A percentile compares a stretch with the other conserved stretches of the same genome.
Conservation (phyloP, 2,797 vertebrate species). For the Diceros bicornis region DNA sequence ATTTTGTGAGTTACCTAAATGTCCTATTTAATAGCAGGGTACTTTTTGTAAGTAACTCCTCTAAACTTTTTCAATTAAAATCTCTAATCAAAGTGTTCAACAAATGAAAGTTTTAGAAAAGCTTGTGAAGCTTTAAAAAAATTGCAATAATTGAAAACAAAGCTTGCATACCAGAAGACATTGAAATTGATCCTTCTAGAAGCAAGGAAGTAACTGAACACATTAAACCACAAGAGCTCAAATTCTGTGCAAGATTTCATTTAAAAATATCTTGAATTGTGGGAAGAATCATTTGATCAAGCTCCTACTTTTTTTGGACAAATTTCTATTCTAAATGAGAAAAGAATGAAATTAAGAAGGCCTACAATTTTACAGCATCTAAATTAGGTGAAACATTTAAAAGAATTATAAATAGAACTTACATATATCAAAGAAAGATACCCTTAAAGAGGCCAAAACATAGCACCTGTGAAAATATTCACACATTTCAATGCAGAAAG, state of each 20-base stretch:
- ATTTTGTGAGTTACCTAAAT: background rate
- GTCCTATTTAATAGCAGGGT: background rate
- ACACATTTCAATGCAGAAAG: background rate
- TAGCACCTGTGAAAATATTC: slow-evolving; percentile 58
- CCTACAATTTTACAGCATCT: background rate
- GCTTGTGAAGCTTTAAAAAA: background rate
- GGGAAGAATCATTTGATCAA: background rate
- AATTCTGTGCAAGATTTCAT: background rate
- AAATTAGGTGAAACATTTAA: slow-evolving; percentile 5
- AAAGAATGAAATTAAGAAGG: slow-evolving; percentile 11
- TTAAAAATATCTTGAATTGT: background rate
- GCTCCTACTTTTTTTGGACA: background rate
- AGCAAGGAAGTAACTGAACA: background rate
- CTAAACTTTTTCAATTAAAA: slow-evolving; percentile 32
- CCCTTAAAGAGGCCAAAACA: background rate
- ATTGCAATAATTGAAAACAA: background rate
- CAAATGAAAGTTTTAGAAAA: background rate
- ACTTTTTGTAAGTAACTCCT: background rate
- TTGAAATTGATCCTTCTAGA: background rate
- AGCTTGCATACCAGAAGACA: background rate
- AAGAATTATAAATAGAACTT: background rate
- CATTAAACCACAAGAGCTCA: background rate
- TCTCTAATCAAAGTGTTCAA: background rate
- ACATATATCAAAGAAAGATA: background rate
- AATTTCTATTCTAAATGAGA: background rate